Conservation (phyloP, 2,888 invertebrate genomes). For the Ectemnius cavifrons region DNA sequence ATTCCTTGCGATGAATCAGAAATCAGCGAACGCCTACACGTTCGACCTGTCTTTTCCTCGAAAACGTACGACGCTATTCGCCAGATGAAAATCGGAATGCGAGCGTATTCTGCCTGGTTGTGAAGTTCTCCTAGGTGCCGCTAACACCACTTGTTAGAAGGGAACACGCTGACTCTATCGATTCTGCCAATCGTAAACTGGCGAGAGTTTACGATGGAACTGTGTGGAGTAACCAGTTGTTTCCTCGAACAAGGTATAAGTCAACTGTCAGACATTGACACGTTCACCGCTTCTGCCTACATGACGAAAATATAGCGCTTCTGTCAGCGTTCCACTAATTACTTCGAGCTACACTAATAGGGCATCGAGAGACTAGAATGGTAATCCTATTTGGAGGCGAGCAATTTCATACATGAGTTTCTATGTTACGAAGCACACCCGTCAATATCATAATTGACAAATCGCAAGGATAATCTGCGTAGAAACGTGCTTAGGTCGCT, state of each 20-base stretch:
- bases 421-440: not conserved
- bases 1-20: conserved; percentile 68
- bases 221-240: conserved; percentile 1
- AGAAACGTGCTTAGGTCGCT: conserved; percentile 40
- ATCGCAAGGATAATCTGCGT: not conserved
- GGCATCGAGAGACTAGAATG: not conserved
- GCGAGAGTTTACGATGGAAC: conserved; percentile 26
- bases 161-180: conserved; percentile 36
- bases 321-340: too few species aligned
- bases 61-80: conserved; percentile 20
- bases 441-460: conserved; percentile 3
- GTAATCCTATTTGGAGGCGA: conserved; percentile 22
- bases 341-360: too few species aligned
- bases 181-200: conserved; percentile 44
- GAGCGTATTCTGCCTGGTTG: conserved; percentile 9
- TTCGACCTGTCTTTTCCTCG: conserved; percentile 3
- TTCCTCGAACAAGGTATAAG: too few species aligned
- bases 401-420: not conserved
- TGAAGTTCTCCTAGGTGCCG: not conserved
- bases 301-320: too few species aligned
- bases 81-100: conserved; percentile 14
- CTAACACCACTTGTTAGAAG: conserved; percentile 25
- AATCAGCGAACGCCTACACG: conserved; percentile 39
- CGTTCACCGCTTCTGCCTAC: too few species aligned
- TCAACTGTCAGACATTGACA: too few species aligned